A percentile compares a stretch with the other conserved stretches of the same genome.
These are phyloP conservation scores for Otolemur garnettii DNA, from an alignment of 2,113 vertebrate genomes.

Conservation along the genomic window DNA sequence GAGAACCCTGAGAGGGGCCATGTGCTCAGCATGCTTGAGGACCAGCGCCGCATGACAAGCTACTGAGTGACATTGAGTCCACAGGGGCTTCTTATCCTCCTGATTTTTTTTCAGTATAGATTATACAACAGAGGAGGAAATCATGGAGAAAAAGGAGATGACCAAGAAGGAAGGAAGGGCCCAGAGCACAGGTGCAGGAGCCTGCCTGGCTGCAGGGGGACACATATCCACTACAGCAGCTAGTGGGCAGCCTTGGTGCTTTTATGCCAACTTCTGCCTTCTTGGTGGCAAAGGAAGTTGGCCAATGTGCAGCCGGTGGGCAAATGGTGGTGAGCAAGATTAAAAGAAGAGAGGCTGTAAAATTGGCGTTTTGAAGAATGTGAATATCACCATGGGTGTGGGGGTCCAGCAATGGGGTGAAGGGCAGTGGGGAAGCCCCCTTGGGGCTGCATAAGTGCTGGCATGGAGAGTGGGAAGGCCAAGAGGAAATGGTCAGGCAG, in stretches of 20 bases:
- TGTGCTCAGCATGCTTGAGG: fast-evolving
- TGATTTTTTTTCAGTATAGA: too few species aligned
- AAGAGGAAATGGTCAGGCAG: neutral
- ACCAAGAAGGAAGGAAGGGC: too few species aligned
- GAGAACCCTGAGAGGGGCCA: too few species aligned
- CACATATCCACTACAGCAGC: fast-evolving
- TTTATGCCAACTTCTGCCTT: neutral
- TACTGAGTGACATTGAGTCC: too few species aligned
- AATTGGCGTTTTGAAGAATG: neutral
- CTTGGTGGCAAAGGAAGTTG: neutral
- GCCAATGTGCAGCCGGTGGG: fast-evolving
- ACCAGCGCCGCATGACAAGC: too few species aligned
- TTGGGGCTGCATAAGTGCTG: neutral
- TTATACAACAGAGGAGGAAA: too few species aligned
- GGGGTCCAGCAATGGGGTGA: neutral
- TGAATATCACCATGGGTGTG: too few species aligned
- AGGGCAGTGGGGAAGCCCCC: neutral
- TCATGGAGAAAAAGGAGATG: too few species aligned
- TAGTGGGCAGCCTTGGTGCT: neutral
- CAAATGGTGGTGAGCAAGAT: neutral
- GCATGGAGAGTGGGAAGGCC: neutral
- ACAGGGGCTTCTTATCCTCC: too few species aligned
- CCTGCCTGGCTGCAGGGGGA: neutral
- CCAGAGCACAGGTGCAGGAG: neutral
- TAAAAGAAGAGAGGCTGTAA: neutral